Conservation (phyloP, 2,113 vertebrate genomes). For the Ciconia maguari region DNA sequence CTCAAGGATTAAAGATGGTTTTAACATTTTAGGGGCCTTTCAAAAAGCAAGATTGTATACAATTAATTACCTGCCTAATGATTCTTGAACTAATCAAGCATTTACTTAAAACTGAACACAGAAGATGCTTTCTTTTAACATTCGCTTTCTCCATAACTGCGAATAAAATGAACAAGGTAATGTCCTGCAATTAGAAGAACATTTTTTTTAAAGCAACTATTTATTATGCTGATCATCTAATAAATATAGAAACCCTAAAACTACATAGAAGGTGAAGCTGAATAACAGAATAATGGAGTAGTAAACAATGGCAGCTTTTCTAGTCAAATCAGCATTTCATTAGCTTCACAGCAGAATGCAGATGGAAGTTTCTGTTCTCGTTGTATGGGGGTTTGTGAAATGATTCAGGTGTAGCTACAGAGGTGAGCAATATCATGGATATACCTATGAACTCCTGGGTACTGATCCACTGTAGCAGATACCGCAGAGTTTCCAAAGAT, state of each 20-base stretch:
- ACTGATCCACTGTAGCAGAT: conserved; percentile 2
- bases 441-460: conserved; percentile 45
- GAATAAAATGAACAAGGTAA: conserved; percentile 65
- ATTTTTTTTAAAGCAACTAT: conserved; percentile 30
- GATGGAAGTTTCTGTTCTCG: conserved; percentile 63
- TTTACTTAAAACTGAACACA: conserved; percentile 66
- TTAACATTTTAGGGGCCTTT: conserved; percentile 60
- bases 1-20: conserved; percentile 65
- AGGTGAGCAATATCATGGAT: conserved; percentile 64
- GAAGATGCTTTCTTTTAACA: conserved; percentile 62
- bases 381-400: conserved; percentile 57
- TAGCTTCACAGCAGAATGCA: conserved; percentile 54
- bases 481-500: conserved; percentile 45
- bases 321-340: conserved; percentile 62
- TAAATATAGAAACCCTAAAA: conserved; percentile 10
- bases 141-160: conserved; percentile 57
- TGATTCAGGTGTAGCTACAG: conserved; percentile 56
- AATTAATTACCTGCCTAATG: conserved; percentile 59
- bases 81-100: conserved; percentile 61
- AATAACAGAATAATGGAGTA: conserved; percentile 54
- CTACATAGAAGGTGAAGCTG: conserved; percentile 41
- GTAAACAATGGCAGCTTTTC: conserved; percentile 67
- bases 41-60: conserved; percentile 47
- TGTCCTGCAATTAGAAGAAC: conserved; percentile 55
- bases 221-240: conserved; percentile 41